Conservation (phyloP, 2,888 invertebrate genomes). For the Eledona agricola region DNA sequence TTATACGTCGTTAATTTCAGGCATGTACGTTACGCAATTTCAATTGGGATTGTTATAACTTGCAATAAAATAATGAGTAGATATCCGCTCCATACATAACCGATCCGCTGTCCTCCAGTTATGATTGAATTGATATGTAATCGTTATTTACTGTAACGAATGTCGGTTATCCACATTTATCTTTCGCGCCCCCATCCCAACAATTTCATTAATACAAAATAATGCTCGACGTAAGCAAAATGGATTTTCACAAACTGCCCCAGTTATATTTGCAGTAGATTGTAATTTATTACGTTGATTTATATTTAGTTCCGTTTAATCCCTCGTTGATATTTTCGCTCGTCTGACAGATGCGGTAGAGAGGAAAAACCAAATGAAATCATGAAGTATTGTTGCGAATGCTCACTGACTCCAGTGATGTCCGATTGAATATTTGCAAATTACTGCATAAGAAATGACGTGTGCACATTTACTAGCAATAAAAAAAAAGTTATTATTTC, state of each 20-base stretch:
- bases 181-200: slow-evolving; percentile 8
- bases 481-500: too few species aligned
- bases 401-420: too few species aligned
- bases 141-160: slow-evolving; percentile 26
- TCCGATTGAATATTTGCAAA: too few species aligned
- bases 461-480: too few species aligned
- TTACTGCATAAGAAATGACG: too few species aligned
- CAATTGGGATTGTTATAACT: slow-evolving; percentile 22
- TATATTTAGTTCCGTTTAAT: slow-evolving; percentile 21
- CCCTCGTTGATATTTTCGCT: slow-evolving; percentile 19
- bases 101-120: slow-evolving; percentile 6
- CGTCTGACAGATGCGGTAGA: slow-evolving; percentile 12
- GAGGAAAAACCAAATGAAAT: slow-evolving; percentile 14
- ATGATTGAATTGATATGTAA: slow-evolving; percentile 28
- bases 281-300: slow-evolving; percentile 27
- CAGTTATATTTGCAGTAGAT: slow-evolving; percentile 9
- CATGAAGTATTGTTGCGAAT: slow-evolving; percentile 23
- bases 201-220: slow-evolving; percentile 29
- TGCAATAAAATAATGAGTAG: slow-evolving; percentile 27
- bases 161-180: slow-evolving; percentile 19
- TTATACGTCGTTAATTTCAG: too few species aligned
- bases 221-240: slow-evolving; percentile 18
- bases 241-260: slow-evolving; percentile 25
- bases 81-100: slow-evolving; percentile 13
- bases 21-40: too few species aligned